phyloP scores from a whole-genome alignment of 2,113 vertebrate species.

The Heterotilapia buettikoferi region DNA sequence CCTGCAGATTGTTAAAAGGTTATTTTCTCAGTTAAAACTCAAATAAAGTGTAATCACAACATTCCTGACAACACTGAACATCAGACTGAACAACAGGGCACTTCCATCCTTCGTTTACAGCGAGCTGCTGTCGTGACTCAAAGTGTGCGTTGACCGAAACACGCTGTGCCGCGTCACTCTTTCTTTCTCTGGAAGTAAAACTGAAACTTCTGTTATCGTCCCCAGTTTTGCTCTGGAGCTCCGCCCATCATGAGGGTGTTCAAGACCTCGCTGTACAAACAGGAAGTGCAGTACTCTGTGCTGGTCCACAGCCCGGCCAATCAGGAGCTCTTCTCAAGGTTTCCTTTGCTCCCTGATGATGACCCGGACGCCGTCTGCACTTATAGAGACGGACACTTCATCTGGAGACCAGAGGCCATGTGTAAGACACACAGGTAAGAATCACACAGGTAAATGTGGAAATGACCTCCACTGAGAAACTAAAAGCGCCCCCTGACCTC shows the following conservation, averaged over 20 bases:
- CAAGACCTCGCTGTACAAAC: no score
- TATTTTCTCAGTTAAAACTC: background rate
- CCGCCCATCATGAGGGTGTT: no score
- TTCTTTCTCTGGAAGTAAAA: background rate
- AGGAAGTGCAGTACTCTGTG: no score
- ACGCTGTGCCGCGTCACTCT: background rate
- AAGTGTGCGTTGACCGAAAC: fast-evolving
- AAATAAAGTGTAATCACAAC: background rate
- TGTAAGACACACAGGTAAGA: no score
- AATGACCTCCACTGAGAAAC: background rate
- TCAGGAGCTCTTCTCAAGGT: no score
- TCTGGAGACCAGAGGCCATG: no score
- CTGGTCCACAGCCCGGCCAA: no score
- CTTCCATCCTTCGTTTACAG: background rate
- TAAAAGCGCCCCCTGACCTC: background rate
- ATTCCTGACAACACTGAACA: background rate
- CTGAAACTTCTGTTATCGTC: background rate
- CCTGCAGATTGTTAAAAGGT: background rate
- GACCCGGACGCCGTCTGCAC: no score
- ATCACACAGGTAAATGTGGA: background rate
- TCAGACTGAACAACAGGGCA: background rate
- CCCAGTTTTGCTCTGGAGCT: no score
- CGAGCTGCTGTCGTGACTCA: background rate
- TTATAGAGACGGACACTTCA: no score
- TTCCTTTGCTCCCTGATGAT: no score